phyloP scores from a whole-genome alignment of 2,888 invertebrate species.

The Gryllus longicercus region DNA sequence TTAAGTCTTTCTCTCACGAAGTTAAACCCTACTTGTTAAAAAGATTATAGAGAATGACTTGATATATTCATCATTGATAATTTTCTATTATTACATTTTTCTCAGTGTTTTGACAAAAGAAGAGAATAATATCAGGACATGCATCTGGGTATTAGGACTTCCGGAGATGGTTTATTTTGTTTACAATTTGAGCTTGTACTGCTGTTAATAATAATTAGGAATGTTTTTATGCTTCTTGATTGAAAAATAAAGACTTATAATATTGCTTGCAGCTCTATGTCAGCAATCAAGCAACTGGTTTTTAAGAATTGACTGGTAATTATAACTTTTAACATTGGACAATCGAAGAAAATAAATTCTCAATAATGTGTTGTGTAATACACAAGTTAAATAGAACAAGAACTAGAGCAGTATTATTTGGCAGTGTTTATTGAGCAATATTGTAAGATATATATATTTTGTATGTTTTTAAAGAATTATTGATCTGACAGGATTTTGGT shows the following conservation, averaged over 20 bases:
- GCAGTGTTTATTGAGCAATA: conserved; percentile 5
- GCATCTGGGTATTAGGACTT: no score
- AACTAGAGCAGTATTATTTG: not conserved
- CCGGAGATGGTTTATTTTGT: not conserved
- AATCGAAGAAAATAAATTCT: conserved; percentile 2
- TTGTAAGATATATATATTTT: not conserved
- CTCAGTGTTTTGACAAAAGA: no score
- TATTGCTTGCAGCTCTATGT: not conserved
- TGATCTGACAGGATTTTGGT: no score
- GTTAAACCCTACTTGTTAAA: no score
- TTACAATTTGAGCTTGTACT: no score
- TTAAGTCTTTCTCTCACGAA: no score
- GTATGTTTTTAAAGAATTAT: not conserved
- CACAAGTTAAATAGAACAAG: not conserved
- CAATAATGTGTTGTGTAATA: not conserved
- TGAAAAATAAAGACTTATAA: not conserved
- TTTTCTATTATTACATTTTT: no score
- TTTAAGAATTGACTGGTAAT: not conserved
- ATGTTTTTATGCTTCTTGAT: no score
- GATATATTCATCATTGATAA: no score
- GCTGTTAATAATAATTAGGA: no score
- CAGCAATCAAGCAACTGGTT: not conserved
- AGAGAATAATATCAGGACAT: no score
- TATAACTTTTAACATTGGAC: not conserved
- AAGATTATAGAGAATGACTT: no score